These are phyloP conservation scores for Hipposideros larvatus DNA, from an alignment of 2,797 vertebrate species.

Conservation along the genomic window DNA sequence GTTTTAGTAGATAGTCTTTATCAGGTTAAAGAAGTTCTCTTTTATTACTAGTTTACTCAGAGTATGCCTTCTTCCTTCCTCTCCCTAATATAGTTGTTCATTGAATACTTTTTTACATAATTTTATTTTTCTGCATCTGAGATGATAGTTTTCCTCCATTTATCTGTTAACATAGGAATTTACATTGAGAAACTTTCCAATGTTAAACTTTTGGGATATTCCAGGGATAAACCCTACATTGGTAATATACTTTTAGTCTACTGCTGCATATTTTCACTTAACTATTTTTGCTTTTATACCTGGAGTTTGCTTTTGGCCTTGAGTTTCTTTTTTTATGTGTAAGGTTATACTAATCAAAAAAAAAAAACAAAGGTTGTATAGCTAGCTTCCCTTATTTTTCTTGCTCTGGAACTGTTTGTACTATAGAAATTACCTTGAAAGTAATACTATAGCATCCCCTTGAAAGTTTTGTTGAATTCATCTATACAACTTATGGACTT, in stretches of 20 bases:
- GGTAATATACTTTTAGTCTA: background rate
- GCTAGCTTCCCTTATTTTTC: background rate
- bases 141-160: background rate
- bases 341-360: background rate
- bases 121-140: slow-evolving; percentile 39
- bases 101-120: background rate
- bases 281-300: background rate
- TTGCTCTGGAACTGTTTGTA: slow-evolving; percentile 20
- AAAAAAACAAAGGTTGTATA: background rate
- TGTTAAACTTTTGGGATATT: slow-evolving; percentile 8
- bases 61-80: too few relatives aligned
- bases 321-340: background rate
- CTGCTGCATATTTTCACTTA: background rate
- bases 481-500: background rate
- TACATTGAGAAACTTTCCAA: background rate
- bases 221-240: background rate
- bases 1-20: background rate
- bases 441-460: background rate
- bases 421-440: background rate
- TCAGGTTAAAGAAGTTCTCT: background rate
- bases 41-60: slow-evolving; percentile 16
- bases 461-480: slow-evolving; percentile 20
- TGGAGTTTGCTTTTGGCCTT: background rate
- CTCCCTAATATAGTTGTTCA: background rate
- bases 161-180: background rate